Evolutionary conservation across 2,797 vertebrate genomes (phyloP).

Genomic region (Melanotaenia parkinsoni): DNA sequence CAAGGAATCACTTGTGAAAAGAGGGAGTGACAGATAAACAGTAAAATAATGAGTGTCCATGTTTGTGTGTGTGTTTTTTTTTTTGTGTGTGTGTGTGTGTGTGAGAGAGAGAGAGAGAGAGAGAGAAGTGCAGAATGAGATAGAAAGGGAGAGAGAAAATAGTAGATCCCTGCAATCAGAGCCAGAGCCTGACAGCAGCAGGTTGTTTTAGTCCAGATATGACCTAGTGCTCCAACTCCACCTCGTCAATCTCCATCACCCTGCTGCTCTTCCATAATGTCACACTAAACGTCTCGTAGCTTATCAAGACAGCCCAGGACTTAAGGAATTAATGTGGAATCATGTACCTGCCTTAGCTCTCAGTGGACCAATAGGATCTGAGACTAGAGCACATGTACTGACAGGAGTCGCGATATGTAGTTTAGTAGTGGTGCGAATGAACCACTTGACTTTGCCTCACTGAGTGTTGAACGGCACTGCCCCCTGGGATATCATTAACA

Average conservation of each 20-base stretch:
- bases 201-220: slow-evolving; percentile 65
- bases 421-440: slow-evolving; percentile 24
- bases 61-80: neutral
- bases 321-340: slow-evolving; percentile 40
- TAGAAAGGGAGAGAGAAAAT: slow-evolving; percentile 52
- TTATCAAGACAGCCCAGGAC: slow-evolving; percentile 41
- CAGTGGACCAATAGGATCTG: slow-evolving; percentile 56
- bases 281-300: slow-evolving; percentile 42
- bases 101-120: slow-evolving; percentile 7
- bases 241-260: slow-evolving; percentile 39
- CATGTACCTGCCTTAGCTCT: slow-evolving; percentile 33
- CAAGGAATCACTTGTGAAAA: slow-evolving; percentile 58
- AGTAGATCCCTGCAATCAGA: slow-evolving; percentile 69
- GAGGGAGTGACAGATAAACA: slow-evolving; percentile 48
- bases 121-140: slow-evolving; percentile 11
- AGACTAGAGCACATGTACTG: slow-evolving; percentile 36
- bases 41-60: slow-evolving; percentile 16
- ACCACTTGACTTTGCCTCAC: slow-evolving; percentile 17
- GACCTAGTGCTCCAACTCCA: slow-evolving; percentile 49
- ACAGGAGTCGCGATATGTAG: slow-evolving; percentile 19
- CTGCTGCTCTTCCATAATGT: slow-evolving; percentile 47
- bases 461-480: slow-evolving; percentile 12
- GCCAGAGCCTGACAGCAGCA: slow-evolving; percentile 56
- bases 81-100: too few species aligned
- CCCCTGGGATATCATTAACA: slow-evolving; percentile 33